These are phyloP conservation scores for Mythimna impura DNA, from an alignment of 2,888 invertebrate genomes.

Conservation along the genomic window DNA sequence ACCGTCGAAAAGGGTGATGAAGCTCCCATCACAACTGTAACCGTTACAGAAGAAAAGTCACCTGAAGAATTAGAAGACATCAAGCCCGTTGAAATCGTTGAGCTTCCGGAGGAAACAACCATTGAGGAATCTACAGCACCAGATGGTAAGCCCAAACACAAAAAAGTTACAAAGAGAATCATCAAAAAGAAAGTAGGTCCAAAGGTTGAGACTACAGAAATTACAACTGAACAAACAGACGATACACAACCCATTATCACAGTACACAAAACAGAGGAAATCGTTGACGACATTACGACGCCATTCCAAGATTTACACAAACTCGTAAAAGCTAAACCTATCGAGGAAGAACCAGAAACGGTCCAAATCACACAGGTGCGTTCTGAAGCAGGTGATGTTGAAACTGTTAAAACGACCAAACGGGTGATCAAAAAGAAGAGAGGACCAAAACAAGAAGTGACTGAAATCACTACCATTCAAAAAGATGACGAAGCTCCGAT, in stretches of 20 bases:
- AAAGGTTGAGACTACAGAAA: conserved; percentile 63
- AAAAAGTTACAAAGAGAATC: conserved; percentile 46
- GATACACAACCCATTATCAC: conserved; percentile 11
- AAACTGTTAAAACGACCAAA: conserved; percentile 71
- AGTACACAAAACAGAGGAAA: conserved; percentile 39
- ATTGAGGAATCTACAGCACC: no score
- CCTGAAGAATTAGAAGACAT: no score
- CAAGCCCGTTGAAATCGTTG: no score
- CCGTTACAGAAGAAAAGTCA: no score
- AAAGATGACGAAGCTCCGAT: conserved; percentile 50
- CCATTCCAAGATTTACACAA: conserved; percentile 47
- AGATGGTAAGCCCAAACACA: no score
- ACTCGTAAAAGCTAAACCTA: conserved; percentile 32
- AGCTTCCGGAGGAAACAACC: no score
- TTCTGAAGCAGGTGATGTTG: conserved; percentile 64
- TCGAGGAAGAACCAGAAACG: conserved; percentile 66
- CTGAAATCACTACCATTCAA: conserved; percentile 56
- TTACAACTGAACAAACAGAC: conserved; percentile 48
- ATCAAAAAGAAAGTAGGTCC: conserved; percentile 69
- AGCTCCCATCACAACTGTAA: no score
- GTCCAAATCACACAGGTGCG: conserved; percentile 62
- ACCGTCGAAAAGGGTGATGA: no score
- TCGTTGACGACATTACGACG: conserved; percentile 63
- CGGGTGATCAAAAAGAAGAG: conserved; percentile 68
- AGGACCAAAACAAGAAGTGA: conserved; percentile 61